A percentile compares a stretch with the other conserved stretches of the same genome.
Evolutionary conservation across 2,888 invertebrate genomes (phyloP).

Genomic region (Zygogramma bicolorata): DNA sequence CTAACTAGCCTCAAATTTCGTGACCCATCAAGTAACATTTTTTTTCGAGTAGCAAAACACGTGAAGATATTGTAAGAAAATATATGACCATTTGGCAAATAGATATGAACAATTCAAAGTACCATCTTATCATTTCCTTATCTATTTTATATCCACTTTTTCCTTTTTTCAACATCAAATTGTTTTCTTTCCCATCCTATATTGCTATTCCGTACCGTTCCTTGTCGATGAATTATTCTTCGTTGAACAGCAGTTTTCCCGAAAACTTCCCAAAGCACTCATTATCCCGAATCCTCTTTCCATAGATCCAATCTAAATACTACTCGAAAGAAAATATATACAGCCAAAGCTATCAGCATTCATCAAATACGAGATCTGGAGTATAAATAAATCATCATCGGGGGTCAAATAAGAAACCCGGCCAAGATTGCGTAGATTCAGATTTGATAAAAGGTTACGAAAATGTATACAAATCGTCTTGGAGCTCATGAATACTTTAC

Average conservation of each 20-base stretch:
- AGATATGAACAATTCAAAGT: too few species aligned
- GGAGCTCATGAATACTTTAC: constrained; percentile 43
- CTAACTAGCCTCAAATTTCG: too few species aligned
- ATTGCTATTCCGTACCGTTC: too few species aligned
- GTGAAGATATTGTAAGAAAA: too few species aligned
- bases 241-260: background rate
- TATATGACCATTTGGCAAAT: too few species aligned
- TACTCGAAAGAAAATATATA: background rate
- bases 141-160: too few species aligned
- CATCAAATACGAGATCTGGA: constrained; percentile 5
- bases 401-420: constrained; percentile 31
- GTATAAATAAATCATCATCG: constrained; percentile 35
- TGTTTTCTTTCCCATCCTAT: too few species aligned
- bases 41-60: too few species aligned
- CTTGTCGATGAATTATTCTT: background rate
- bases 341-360: constrained; percentile 13
- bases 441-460: constrained; percentile 32
- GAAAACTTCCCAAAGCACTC: background rate
- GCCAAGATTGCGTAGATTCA: constrained; percentile 19
- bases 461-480: constrained; percentile 44
- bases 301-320: constrained; percentile 1
- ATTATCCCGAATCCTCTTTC: background rate
- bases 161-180: too few species aligned
- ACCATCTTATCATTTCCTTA: too few species aligned
- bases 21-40: too few species aligned